A percentile compares a stretch with the other conserved stretches of the same genome.
Evolutionary conservation across 1,140 invertebrate species (phyloP).

Genomic region (Lepidostoma basale): DNA sequence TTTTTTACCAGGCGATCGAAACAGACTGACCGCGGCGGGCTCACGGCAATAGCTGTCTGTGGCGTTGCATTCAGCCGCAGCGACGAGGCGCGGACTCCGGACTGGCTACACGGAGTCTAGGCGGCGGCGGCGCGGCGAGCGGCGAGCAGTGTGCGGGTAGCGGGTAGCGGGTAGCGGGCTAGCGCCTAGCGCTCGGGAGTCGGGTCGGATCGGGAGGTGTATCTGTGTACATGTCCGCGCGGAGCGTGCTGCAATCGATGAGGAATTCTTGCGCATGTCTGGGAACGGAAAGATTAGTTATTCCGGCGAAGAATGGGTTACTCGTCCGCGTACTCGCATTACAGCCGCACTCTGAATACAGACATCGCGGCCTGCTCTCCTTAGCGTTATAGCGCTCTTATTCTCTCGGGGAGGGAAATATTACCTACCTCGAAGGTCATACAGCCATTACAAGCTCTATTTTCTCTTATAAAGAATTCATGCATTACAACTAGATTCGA

Average conservation of each 20-base stretch:
- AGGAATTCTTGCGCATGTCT: conserved; percentile 36
- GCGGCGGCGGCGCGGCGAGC: neutral
- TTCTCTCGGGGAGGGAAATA: too few relatives aligned
- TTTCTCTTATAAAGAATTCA: too few relatives aligned
- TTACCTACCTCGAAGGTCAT: too few relatives aligned
- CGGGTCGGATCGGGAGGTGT: neutral
- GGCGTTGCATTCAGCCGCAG: conserved; percentile 14
- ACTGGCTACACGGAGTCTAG: conserved; percentile 7
- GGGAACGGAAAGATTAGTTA: conserved; percentile 23
- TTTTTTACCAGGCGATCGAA: conserved; percentile 13
- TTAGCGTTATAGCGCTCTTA: too few relatives aligned
- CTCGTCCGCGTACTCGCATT: conserved; percentile 24
- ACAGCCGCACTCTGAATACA: conserved; percentile 15
- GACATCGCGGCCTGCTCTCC: too few relatives aligned
- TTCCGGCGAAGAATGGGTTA: conserved; percentile 32
- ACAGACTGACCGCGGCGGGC: conserved; percentile 29
- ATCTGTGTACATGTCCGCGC: neutral
- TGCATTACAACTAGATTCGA: too few relatives aligned
- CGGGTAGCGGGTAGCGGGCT: neutral
- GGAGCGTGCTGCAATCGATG: conserved; percentile 29
- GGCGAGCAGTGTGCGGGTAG: neutral
- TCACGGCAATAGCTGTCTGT: neutral
- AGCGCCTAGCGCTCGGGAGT: neutral
- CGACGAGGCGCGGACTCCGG: neutral
- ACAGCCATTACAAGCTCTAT: too few relatives aligned